These are phyloP conservation scores for Lypha dubia DNA, from an alignment of 2,888 invertebrate species.

Conservation along the genomic window DNA sequence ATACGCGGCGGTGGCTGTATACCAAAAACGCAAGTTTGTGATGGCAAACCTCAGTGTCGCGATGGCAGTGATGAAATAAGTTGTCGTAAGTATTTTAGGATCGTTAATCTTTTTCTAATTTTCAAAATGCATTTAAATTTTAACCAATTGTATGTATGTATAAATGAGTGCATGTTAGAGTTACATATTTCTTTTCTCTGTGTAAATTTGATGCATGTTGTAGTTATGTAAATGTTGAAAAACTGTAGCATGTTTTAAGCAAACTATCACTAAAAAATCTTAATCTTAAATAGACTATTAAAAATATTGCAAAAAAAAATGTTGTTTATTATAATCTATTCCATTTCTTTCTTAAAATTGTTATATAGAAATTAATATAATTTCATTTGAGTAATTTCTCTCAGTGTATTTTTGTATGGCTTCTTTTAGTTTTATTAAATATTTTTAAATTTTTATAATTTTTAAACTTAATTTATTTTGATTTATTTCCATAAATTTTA, in stretches of 20 bases:
- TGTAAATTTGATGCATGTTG: conserved; percentile 27
- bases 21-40: conserved; percentile 83
- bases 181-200: not conserved
- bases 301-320: not conserved
- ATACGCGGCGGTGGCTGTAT: conserved; percentile 83
- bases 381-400: conserved; percentile 9
- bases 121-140: conserved; percentile 9
- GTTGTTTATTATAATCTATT: not conserved
- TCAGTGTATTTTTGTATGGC: not conserved
- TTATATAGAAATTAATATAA: not conserved
- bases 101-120: not conserved
- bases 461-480: conserved; percentile 22
- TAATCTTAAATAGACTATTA: not conserved
- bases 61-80: conserved; percentile 85
- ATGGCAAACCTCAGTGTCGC: conserved; percentile 85
- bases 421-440: not conserved
- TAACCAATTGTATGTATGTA: not conserved
- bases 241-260: not conserved
- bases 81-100: conserved; percentile 83
- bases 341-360: not conserved
- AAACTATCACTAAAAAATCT: conserved; percentile 8
- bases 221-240: conserved; percentile 7
- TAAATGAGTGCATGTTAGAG: conserved; percentile 24
- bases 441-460: not conserved
- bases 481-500: not conserved